These are phyloP conservation scores for Homarus americanus DNA, from an alignment of 1,140 invertebrate genomes.

Conservation along the genomic window DNA sequence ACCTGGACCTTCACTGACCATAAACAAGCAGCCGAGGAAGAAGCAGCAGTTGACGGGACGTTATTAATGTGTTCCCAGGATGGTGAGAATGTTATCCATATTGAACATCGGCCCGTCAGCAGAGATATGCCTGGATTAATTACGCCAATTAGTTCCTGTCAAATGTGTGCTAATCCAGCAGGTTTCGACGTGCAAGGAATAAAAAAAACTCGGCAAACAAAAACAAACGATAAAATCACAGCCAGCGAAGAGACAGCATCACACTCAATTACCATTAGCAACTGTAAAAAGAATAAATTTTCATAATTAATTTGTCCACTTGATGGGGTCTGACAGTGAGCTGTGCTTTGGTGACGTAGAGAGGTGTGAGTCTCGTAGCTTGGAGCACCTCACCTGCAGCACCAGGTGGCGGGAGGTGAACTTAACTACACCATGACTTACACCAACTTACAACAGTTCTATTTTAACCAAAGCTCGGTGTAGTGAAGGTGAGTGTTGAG, in stretches of 20 bases:
- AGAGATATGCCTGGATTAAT: conserved; percentile 4
- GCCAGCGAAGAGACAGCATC: not conserved
- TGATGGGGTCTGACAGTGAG: not conserved
- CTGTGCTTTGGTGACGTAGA: not conserved
- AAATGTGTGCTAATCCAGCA: conserved; percentile 15
- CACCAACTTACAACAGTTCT: too few species aligned
- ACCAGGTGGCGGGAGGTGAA: too few species aligned
- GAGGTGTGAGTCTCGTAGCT: too few species aligned
- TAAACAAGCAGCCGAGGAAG: too few species aligned
- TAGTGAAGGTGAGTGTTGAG: too few species aligned
- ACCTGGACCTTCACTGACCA: too few species aligned
- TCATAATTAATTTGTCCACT: not conserved
- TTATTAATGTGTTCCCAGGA: not conserved
- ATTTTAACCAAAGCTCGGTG: too few species aligned
- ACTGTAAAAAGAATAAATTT: not conserved
- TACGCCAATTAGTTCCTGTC: conserved; percentile 3
- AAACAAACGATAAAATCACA: not conserved
- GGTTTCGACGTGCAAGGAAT: not conserved
- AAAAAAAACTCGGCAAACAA: not conserved
- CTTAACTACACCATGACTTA: too few species aligned
- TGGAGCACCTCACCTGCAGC: too few species aligned
- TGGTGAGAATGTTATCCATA: conserved; percentile 6
- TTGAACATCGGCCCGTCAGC: not conserved
- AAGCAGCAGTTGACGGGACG: too few species aligned
- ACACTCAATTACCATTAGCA: not conserved